These are phyloP conservation scores for Muraenolepis orangiensis DNA, from an alignment of 2,797 vertebrate genomes.

Conservation along the genomic window DNA sequence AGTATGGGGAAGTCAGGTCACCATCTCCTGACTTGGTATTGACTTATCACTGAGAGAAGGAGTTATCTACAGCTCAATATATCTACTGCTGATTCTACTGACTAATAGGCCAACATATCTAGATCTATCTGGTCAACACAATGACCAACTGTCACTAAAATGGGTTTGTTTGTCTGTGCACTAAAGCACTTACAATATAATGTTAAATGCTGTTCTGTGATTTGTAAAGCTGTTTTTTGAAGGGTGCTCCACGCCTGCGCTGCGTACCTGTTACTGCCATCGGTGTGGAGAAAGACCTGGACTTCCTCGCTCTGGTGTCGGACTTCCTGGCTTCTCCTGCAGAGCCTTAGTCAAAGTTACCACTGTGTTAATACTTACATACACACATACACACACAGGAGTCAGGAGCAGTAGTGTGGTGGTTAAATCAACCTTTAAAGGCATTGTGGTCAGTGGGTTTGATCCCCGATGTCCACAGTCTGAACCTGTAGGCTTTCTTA, in stretches of 20 bases:
- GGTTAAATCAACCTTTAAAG: background rate
- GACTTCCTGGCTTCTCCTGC: constrained; percentile 4
- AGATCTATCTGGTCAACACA: background rate
- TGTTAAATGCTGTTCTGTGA: background rate
- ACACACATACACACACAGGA: background rate
- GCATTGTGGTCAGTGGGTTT: background rate
- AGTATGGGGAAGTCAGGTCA: background rate
- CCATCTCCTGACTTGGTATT: background rate
- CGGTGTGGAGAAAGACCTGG: constrained; percentile 60
- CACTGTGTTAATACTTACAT: background rate
- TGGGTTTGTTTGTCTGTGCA: background rate
- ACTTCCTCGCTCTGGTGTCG: constrained; percentile 47
- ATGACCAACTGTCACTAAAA: background rate
- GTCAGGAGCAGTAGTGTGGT: too few relatives aligned
- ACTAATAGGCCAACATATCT: background rate
- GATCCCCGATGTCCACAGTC: background rate
- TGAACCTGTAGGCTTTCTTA: background rate
- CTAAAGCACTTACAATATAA: background rate
- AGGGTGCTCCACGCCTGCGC: too few relatives aligned
- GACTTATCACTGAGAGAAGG: background rate
- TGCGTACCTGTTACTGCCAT: constrained; percentile 50
- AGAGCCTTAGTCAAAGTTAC: background rate
- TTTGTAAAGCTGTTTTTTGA: background rate
- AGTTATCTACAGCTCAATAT: background rate
- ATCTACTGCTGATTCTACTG: background rate